phyloP scores from a whole-genome alignment of 1,140 invertebrate genomes.

The Chionoecetes opilio region DNA sequence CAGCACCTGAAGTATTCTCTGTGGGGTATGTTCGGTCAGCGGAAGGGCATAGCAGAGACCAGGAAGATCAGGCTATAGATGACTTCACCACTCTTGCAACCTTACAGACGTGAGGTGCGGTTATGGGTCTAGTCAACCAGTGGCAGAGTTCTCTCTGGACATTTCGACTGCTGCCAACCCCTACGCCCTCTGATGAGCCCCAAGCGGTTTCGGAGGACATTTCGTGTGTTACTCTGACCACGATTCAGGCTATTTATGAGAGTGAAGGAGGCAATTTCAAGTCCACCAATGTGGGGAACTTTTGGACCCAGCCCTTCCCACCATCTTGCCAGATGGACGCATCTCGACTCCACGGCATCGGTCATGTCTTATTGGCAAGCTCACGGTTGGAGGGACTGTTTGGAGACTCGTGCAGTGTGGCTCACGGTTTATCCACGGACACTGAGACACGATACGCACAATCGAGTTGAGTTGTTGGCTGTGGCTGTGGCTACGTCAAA shows the following conservation, averaged over 20 bases:
- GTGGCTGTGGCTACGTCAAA: conserved; percentile 4
- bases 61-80: not conserved
- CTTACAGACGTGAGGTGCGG: not conserved
- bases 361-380: not conserved
- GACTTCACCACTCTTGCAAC: not conserved
- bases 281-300: not conserved
- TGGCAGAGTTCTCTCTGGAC: conserved; percentile 1
- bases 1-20: not conserved
- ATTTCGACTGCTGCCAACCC: not conserved
- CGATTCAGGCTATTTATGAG: not conserved
- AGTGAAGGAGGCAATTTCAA: not conserved
- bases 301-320: not conserved
- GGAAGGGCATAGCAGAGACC: not conserved
- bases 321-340: conserved; percentile 25
- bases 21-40: not conserved
- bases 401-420: not conserved
- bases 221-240: not conserved
- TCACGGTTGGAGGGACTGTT: not conserved
- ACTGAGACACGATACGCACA: not conserved
- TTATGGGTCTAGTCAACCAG: conserved; percentile 24
- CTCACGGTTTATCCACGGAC: not conserved
- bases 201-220: not conserved
- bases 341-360: not conserved
- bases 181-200: not conserved
- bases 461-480: not conserved